Evolutionary conservation across 2,113 vertebrate species (phyloP), one percentile per base, ranked within the genome.

Genomic region (Calypte anna): DNA sequence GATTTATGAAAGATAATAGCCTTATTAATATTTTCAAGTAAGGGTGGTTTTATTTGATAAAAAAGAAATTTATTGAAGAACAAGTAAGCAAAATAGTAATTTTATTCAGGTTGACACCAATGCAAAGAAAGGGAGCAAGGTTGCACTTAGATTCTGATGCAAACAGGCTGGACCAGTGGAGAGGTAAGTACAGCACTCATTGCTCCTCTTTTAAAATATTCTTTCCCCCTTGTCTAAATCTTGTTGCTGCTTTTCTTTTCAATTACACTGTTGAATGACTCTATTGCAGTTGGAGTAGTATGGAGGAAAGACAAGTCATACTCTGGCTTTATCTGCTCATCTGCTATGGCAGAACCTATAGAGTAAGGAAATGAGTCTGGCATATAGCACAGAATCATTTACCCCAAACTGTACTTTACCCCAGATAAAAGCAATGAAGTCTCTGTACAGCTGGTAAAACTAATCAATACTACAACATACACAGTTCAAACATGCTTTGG

Each of bases 111-210:
- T 36, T 76, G 44, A 69, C 24, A 67, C 8, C 36, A 73, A 6
- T 23, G 40, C 46, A 89, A 86, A 66, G 25, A 64, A 76, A 92
- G 30, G 33, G 16, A 30, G 14, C 4, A 31, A 31, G 44, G 22
- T 22, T 64, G 38, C n/a, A 14, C 51, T 75, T 53, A 77, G 27
- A 50, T 86, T 31, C 36, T 74, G 51, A 77, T 33, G 54, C 19
- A 28, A 31, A 33, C 12, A 67, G 21, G 20, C 14, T 69, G 36
- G n/a, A 44, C 23, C 46, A 44, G 13, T 10, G n/a, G 21, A 82
- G n/a, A 69, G 16, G 10, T 20, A 66, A 80, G 33, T 15, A 38
- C 22, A 51, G 30, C 0, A 0, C 23, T 74, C 12, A 1, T 15
- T 38, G 20, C 9, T 81, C 10, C 64, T 54, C 19, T 28, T 53